Percentiles rank a stretch among this genome's conserved stretches.
Conservation (phyloP, 2,797 vertebrate species). For the Sebastes goodei region DNA sequence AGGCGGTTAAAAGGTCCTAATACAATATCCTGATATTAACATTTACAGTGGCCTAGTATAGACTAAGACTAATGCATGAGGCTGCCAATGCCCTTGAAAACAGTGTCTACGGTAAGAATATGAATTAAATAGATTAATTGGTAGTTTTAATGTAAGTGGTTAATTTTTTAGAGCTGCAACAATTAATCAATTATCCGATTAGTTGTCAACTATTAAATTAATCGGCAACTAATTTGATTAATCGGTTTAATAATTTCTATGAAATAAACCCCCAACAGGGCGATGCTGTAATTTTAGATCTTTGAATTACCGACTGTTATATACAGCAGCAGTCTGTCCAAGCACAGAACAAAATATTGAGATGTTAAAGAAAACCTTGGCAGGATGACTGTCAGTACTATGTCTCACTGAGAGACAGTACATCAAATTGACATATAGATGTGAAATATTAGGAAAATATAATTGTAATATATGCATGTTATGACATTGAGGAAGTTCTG, state of each 20-base stretch:
- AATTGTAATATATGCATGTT: background rate
- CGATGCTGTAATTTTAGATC: background rate
- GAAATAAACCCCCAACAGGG: too few species aligned
- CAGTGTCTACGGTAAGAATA: background rate
- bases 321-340: background rate
- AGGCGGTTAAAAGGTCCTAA: background rate
- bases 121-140: background rate
- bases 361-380: background rate
- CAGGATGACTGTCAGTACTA: too few species aligned
- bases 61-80: background rate
- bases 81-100: background rate
- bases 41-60: background rate
- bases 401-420: too few species aligned
- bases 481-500: background rate
- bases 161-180: too few species aligned
- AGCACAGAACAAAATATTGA: background rate
- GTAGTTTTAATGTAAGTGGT: background rate
- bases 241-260: too few species aligned
- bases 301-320: background rate
- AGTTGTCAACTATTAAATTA: too few species aligned
- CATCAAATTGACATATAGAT: background rate
- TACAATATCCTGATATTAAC: slow-evolving; percentile 14
- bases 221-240: too few species aligned
- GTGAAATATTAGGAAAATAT: background rate
- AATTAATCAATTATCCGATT: too few species aligned